Conservation (phyloP, 2,113 vertebrate genomes). For the Amia ocellicauda region DNA sequence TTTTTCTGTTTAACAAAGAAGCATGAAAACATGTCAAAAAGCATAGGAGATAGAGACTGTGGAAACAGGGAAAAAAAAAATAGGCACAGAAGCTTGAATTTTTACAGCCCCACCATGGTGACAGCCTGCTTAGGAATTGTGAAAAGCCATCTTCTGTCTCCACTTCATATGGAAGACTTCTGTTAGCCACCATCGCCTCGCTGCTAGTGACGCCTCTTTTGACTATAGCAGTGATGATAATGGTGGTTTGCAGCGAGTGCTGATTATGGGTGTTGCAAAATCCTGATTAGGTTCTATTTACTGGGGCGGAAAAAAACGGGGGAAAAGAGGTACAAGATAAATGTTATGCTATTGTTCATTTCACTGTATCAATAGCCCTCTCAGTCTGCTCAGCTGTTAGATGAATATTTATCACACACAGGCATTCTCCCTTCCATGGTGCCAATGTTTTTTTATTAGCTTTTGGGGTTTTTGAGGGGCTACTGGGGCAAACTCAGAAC, state of each 20-base stretch:
- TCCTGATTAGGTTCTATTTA: conserved; percentile 18
- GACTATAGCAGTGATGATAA: not conserved
- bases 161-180: no score
- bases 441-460: conserved; percentile 16
- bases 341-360: not conserved
- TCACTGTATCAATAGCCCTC: conserved; percentile 8
- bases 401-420: conserved; percentile 29
- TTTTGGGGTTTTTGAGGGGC: no score
- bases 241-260: not conserved
- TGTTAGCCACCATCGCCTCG: no score
- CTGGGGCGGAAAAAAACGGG: conserved; percentile 4
- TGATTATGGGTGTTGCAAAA: conserved; percentile 15
- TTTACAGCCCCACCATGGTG: no score
- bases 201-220: not conserved
- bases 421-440: conserved; percentile 23
- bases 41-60: no score
- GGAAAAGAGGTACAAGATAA: not conserved
- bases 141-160: no score
- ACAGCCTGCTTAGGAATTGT: no score
- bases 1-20: no score
- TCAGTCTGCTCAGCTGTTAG: conserved; percentile 33
- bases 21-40: no score
- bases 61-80: no score
- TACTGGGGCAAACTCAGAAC: no score
- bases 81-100: no score